Conservation (phyloP, 2,797 vertebrate species). For the Pitangus sulphuratus region DNA sequence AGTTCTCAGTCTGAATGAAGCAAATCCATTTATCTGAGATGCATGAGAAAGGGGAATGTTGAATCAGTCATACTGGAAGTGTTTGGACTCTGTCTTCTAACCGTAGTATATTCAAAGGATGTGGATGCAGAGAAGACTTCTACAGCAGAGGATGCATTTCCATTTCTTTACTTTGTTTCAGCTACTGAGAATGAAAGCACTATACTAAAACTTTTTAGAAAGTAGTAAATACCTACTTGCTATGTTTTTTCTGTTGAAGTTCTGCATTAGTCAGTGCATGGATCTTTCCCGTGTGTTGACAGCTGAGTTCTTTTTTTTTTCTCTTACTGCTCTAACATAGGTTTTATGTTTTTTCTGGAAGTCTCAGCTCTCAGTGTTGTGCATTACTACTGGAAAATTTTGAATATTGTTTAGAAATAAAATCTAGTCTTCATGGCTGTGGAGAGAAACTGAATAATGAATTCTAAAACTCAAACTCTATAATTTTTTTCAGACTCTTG, state of each 20-base stretch:
- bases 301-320: not conserved
- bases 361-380: not conserved
- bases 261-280: not conserved
- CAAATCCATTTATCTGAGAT: fast-evolving
- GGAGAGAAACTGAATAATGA: not conserved
- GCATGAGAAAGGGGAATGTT: not conserved
- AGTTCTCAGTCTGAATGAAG: not conserved
- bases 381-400: not conserved
- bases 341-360: not conserved
- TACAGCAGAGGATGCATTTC: not conserved
- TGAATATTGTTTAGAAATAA: not conserved
- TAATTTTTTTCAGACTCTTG: not conserved
- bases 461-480: not conserved
- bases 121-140: not conserved
- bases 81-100: not conserved
- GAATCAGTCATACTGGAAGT: not conserved
- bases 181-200: not conserved
- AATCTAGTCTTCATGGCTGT: not conserved
- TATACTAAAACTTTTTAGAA: not conserved
- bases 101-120: not conserved
- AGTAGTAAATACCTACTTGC: not conserved
- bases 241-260: not conserved
- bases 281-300: not conserved
- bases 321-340: not conserved
- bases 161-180: not conserved